Evolutionary conservation across 1,140 invertebrate genomes (phyloP).

Genomic region (Hypothenemus hampei): DNA sequence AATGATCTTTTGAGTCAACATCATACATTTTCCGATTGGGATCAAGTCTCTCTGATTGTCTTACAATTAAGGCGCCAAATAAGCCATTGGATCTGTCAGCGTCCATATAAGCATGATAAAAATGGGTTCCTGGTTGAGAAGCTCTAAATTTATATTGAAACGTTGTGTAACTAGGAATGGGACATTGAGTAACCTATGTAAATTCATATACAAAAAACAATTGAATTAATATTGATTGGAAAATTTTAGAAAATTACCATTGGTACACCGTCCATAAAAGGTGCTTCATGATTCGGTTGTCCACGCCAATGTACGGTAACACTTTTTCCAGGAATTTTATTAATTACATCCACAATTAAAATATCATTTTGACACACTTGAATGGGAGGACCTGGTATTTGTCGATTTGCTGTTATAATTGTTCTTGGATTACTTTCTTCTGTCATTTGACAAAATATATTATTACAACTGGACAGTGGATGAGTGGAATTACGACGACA

Average conservation of each 20-base stretch:
- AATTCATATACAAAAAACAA: neutral
- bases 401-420: slow-evolving; percentile 72
- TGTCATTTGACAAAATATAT: slow-evolving; percentile 59
- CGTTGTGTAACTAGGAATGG: slow-evolving; percentile 71
- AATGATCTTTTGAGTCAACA: slow-evolving; percentile 69
- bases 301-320: slow-evolving; percentile 81
- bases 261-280: slow-evolving; percentile 81
- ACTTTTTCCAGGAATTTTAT: slow-evolving; percentile 66
- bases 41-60: slow-evolving; percentile 64
- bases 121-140: slow-evolving; percentile 64
- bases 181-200: slow-evolving; percentile 64
- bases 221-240: neutral
- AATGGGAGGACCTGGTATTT: slow-evolving; percentile 76
- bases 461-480: slow-evolving; percentile 45
- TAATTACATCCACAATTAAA: slow-evolving; percentile 76
- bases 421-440: slow-evolving; percentile 65
- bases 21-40: slow-evolving; percentile 67
- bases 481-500: slow-evolving; percentile 59
- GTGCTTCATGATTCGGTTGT: slow-evolving; percentile 68
- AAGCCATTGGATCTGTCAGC: slow-evolving; percentile 70
- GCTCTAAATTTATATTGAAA: slow-evolving; percentile 78
- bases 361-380: slow-evolving; percentile 85
- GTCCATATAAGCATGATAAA: slow-evolving; percentile 71
- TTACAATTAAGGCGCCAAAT: slow-evolving; percentile 73
- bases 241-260: slow-evolving; percentile 49